A percentile compares a stretch with the other conserved stretches of the same genome.
These are phyloP conservation scores for Scolanthus callimorphus DNA, from an alignment of 92 coral and sea anemone genomes.

Conservation along the genomic window DNA sequence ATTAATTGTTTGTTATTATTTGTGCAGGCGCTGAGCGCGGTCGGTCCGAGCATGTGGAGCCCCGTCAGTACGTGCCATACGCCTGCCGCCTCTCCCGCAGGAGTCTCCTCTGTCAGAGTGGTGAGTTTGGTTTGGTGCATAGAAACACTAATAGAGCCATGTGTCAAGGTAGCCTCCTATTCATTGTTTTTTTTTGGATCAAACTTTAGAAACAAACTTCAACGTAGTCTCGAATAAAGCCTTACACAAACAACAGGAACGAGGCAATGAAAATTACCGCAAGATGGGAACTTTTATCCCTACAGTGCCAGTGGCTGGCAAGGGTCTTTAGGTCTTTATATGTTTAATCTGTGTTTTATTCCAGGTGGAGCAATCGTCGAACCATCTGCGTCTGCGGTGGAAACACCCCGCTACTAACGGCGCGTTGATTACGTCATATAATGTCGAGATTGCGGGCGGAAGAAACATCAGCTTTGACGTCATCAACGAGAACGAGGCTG, in stretches of 20 bases:
- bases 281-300: too few relatives aligned
- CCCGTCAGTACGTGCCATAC: slow-evolving; percentile 87
- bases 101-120: slow-evolving; percentile 81
- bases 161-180: too few relatives aligned
- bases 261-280: too few relatives aligned
- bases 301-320: too few relatives aligned
- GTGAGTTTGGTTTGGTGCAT: too few relatives aligned
- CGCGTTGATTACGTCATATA: slow-evolving; percentile 83
- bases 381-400: slow-evolving; percentile 84
- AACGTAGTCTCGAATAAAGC: too few relatives aligned
- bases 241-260: too few relatives aligned
- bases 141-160: too few relatives aligned
- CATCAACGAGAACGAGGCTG: slow-evolving; percentile 34
- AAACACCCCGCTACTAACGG: slow-evolving; percentile 83
- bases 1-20: neutral
- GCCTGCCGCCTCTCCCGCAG: slow-evolving; percentile 95
- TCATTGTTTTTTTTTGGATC: too few relatives aligned
- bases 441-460: slow-evolving; percentile 77
- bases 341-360: too few relatives aligned
- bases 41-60: slow-evolving; percentile 89
- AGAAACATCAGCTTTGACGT: slow-evolving; percentile 76
- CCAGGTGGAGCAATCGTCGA: slow-evolving; percentile 78
- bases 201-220: too few relatives aligned
- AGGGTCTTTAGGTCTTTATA: too few relatives aligned
- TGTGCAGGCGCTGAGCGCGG: slow-evolving; percentile 85